Base-by-base conservation (phyloP, 2,888 invertebrate species). In the Drosophila hamatofila region DNA sequence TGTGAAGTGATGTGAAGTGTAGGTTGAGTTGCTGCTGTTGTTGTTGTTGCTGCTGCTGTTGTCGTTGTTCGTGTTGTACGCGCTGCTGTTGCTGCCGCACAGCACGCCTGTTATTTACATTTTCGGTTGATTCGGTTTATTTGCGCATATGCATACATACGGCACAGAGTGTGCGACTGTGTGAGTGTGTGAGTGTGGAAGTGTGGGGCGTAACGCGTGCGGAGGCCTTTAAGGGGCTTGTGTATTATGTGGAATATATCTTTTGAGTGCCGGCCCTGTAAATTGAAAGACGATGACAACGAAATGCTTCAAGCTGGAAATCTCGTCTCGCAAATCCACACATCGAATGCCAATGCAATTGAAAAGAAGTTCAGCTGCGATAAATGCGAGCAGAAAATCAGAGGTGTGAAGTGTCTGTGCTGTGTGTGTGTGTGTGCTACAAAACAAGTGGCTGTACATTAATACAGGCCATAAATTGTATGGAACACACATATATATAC, bases 61-160 rank as follows among this genome's bases (percentile, higher is more conserved):
- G 41, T 18, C 30, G 58, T 44, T 56, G 42, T 46, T 57, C 44
- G 44, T 46, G 48, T 42, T 69, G 62, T 46, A 66, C 64, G 23
- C 72, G 66, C 48, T 42, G 60, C 66, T 60, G 68, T 23, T 52
- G 52, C 59, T 59, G 59, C 51, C 59, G n/a, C 54, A 60, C 46
- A 60, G 71, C 56, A 67, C 87, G 84, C 76, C 76, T 81, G 74
- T 90, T 89, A 88, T 88, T 90, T 90, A 81, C 88, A 90, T 89
- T 89, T 87, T 81, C 80, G 79, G 81, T 84, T 85, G 90, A 87
- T 87, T 89, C 83, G 77, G 77, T 83, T 88, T 90, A 86, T 90
- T 83, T 90, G 74, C 73, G 55, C 75, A 83, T 85, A 88, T 82
- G 86, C 56, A 80, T 66, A 52, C 27, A 44, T 44, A 30, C 23